Base-by-base conservation (phyloP, 92 coral and sea anemone genomes). In the Porites evermanni region DNA sequence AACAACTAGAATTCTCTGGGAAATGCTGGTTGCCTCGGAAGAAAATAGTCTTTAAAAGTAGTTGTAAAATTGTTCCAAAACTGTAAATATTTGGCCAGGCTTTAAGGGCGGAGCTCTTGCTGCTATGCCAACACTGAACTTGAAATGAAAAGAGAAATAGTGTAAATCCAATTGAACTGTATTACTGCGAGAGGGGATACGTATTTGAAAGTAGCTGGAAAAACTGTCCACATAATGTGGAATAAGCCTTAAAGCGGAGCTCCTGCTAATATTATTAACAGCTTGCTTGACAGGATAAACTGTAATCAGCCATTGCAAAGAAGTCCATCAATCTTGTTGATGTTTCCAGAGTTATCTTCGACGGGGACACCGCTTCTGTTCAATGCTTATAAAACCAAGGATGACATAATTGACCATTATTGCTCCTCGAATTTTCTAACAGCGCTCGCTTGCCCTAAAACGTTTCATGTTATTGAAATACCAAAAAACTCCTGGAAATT, bases 191-290 rank as follows among this genome's bases (percentile, higher is more conserved):
- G 70, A 66, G 23, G 20, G 70, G 23, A 66, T 16, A 66, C 70
- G 70, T 66, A 20, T 66, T 66, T 66, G 70, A 66, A 66, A 26
- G 70, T 66, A 66, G 23, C 70, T 66, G 29, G 70, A 66, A 66
- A 24, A 66, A 66, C n/a, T 26, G 23, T 20, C 23, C 29, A 20
- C n/a, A 18, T 18, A 18, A 66, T 66, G 70, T 66, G 70, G 23
- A 66, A 66, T 66, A n/a, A 66, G 70, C 70, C 70, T 17, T 66
- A 66, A 66, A n/a, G 70, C 70, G 29, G 70, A 66, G 70, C 70
- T 66, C 70, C 70, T 66, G 70, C 70, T 66, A 66, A 66, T 66
- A 66, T 66, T 66, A 66, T 26, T 66, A 66, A 66, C 21, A n/a
- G n/a, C 70, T 66, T 66, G 70, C 70, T 13, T 66, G 70, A 66